phyloP scores from a whole-genome alignment of 2,888 invertebrate genomes.

The Parnassius smintheus region DNA sequence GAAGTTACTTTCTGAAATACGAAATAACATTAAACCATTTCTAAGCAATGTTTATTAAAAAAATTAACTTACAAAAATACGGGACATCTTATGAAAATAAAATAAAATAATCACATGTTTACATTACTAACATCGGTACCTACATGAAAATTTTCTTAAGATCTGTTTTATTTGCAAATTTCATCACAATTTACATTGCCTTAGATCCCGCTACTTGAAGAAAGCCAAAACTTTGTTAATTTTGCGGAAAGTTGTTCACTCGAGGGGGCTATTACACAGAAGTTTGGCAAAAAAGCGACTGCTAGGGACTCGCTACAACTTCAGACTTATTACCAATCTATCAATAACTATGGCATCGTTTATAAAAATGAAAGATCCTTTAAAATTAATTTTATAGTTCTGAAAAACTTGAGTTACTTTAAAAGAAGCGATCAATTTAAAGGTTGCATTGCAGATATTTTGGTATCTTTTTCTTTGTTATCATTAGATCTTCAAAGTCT shows the following conservation, averaged over 20 bases:
- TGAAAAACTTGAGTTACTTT: too few relatives aligned
- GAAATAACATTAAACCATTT: too few relatives aligned
- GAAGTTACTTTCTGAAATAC: too few relatives aligned
- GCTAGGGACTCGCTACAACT: slow-evolving; percentile 25
- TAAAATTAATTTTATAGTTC: too few relatives aligned
- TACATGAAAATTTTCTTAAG: slow-evolving; percentile 40
- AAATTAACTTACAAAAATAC: too few relatives aligned
- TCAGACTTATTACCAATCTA: slow-evolving; percentile 19
- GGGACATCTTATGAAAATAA: too few relatives aligned
- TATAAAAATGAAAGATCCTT: too few relatives aligned
- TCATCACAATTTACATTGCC: slow-evolving; percentile 68
- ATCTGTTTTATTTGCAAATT: slow-evolving; percentile 70
- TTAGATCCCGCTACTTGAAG: slow-evolving; percentile 53
- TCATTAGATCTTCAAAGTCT: too few relatives aligned
- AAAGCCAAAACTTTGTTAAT: slow-evolving; percentile 72
- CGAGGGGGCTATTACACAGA: slow-evolving; percentile 64
- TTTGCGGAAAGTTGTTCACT: slow-evolving; percentile 67
- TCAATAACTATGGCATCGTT: slow-evolving; percentile 3
- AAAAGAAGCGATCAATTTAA: too few relatives aligned
- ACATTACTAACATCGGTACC: slow-evolving; percentile 22
- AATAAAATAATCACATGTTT: slow-evolving; percentile 18
- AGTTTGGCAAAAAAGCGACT: slow-evolving; percentile 29
- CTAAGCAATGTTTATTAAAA: too few relatives aligned
- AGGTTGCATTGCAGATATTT: too few relatives aligned
- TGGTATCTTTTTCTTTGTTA: too few relatives aligned